Conservation (phyloP, 2,888 invertebrate species). For the Drosophila suboccidentalis region DNA sequence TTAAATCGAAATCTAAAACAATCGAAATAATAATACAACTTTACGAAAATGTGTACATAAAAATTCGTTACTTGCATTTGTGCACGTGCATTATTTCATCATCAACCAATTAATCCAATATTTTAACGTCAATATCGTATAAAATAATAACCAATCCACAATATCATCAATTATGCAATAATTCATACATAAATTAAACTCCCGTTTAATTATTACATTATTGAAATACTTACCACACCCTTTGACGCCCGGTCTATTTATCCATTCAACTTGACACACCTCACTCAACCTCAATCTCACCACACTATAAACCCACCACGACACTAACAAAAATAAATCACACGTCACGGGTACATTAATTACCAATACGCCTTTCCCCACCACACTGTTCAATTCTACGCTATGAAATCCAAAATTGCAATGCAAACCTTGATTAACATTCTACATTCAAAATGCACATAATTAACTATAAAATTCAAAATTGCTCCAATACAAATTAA, state of each 20-base stretch:
- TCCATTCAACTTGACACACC: background rate
- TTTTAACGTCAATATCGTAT: slow-evolving; percentile 30
- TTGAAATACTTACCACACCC: slow-evolving; percentile 28
- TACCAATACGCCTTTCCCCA: background rate
- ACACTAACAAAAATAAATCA: background rate
- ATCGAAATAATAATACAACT: slow-evolving; percentile 41
- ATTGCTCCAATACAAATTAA: slow-evolving; percentile 46
- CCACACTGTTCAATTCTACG: background rate
- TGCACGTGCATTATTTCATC: slow-evolving; percentile 75
- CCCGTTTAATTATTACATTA: slow-evolving; percentile 45
- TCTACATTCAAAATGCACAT: slow-evolving; percentile 53
- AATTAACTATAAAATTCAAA: slow-evolving; percentile 66
- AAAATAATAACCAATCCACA: slow-evolving; percentile 33
- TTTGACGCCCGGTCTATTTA: slow-evolving; percentile 1
- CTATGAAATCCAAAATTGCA: slow-evolving; percentile 1
- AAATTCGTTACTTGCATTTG: slow-evolving; percentile 79
- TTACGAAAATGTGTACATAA: slow-evolving; percentile 79
- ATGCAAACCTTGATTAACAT: slow-evolving; percentile 14
- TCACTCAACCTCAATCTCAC: background rate
- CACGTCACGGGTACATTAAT: background rate
- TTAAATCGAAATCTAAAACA: slow-evolving; percentile 40
- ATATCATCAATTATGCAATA: slow-evolving; percentile 38
- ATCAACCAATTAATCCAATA: slow-evolving; percentile 53
- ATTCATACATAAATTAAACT: slow-evolving; percentile 22
- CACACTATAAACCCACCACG: background rate